phyloP scores from a whole-genome alignment of 1,140 invertebrate genomes.

The Aradophagus sp. region DNA sequence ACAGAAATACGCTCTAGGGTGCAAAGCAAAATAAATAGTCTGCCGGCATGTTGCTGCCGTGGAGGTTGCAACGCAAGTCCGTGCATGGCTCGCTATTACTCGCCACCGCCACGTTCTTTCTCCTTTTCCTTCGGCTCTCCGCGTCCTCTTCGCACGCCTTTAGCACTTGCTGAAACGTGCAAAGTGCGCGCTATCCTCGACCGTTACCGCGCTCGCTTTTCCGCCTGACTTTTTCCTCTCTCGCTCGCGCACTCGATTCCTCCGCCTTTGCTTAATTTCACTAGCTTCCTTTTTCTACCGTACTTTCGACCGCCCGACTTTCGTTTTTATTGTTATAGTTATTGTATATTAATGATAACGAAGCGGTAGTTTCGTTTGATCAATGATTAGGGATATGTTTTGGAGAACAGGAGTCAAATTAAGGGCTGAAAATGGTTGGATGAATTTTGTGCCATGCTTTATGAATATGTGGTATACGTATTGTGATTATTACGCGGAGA shows the following conservation, averaged over 20 bases:
- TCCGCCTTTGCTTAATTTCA: too few species aligned
- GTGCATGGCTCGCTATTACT: slow-evolving; percentile 45
- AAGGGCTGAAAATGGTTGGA: too few species aligned
- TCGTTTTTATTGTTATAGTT: too few species aligned
- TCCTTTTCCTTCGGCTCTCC: slow-evolving; percentile 33
- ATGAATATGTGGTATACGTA: too few species aligned
- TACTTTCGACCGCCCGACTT: too few species aligned
- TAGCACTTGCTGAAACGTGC: slow-evolving; percentile 54
- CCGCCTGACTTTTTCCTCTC: slow-evolving; percentile 13
- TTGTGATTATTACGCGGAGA: too few species aligned
- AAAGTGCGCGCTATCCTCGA: slow-evolving; percentile 49
- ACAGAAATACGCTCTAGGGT: slow-evolving; percentile 57
- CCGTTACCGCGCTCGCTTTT: slow-evolving; percentile 41
- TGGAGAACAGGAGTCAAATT: too few species aligned
- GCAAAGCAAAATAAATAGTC: slow-evolving; percentile 59
- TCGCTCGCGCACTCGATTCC: slow-evolving; percentile 20
- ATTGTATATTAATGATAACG: too few species aligned
- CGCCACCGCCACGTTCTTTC: slow-evolving; percentile 17
- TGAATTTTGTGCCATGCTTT: too few species aligned
- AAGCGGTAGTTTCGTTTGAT: too few species aligned
- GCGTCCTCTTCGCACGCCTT: slow-evolving; percentile 43
- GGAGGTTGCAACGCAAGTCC: slow-evolving; percentile 48
- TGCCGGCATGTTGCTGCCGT: slow-evolving; percentile 55
- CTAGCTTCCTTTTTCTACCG: too few species aligned
- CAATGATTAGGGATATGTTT: too few species aligned